A percentile compares a stretch with the other conserved stretches of the same genome.
These are phyloP conservation scores for Chrysodeixis includens DNA, from an alignment of 2,888 invertebrate genomes.

Conservation along the genomic window DNA sequence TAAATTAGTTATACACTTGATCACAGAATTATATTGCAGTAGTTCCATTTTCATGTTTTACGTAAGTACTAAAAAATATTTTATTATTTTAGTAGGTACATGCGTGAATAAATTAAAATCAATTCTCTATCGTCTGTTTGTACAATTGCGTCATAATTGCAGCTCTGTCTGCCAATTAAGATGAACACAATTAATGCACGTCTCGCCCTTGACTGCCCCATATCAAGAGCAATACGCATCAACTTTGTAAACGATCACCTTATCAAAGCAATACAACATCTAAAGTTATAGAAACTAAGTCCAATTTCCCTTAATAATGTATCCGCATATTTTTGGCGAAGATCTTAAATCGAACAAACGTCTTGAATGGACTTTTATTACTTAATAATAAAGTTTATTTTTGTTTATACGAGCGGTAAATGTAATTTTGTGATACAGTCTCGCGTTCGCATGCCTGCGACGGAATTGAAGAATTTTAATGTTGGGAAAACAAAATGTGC, in stretches of 20 bases:
- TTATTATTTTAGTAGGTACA: too few species aligned
- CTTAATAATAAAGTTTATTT: conserved; percentile 29
- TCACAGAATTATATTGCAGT: too few species aligned
- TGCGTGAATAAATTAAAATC: background rate
- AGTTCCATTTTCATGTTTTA: too few species aligned
- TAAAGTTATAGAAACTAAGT: conserved; percentile 12
- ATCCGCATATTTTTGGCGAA: conserved; percentile 30
- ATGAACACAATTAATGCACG: conserved; percentile 16
- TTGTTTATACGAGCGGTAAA: conserved; percentile 6
- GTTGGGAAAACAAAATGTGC: conserved; percentile 25
- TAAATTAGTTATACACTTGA: too few species aligned
- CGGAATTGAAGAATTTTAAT: conserved; percentile 44
- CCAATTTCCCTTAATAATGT: conserved; percentile 20
- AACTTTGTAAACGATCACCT: conserved; percentile 2
- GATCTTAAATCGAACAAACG: conserved; percentile 9
- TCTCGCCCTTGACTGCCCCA: conserved; percentile 44
- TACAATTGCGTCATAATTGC: conserved; percentile 24
- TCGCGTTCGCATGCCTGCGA: conserved; percentile 32
- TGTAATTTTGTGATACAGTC: conserved; percentile 24
- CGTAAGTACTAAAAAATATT: too few species aligned
- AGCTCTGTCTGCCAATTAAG: conserved; percentile 36
- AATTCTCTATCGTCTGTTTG: background rate
- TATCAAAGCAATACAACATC: conserved; percentile 2
- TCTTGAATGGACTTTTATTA: conserved; percentile 5
- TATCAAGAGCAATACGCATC: conserved; percentile 26